phyloP scores from a whole-genome alignment of 2,113 vertebrate species.

The Hipposideros armiger region DNA sequence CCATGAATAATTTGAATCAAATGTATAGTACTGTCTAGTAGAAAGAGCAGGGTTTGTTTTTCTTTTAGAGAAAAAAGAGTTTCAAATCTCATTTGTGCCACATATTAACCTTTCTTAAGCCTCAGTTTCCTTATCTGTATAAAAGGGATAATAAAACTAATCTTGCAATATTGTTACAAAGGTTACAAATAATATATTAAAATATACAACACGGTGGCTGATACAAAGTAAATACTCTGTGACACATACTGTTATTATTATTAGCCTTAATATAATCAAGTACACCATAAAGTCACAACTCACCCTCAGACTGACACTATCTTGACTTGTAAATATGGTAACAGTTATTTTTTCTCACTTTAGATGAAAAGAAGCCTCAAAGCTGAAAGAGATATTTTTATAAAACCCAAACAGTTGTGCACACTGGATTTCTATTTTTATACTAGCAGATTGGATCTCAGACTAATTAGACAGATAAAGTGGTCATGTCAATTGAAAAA shows the following conservation, averaged over 20 bases:
- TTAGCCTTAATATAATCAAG: not conserved
- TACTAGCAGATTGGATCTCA: not conserved
- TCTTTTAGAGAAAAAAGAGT: not conserved
- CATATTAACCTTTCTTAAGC: not conserved
- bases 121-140: not conserved
- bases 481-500: not conserved
- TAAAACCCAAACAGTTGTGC: not conserved
- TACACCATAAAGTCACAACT: not conserved
- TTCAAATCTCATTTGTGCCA: not conserved
- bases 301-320: not conserved
- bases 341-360: not conserved
- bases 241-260: not conserved
- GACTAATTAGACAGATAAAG: not conserved
- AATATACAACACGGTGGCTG: not conserved
- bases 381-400: not conserved
- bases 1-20: not conserved
- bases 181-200: not conserved
- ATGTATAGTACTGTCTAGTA: not conserved
- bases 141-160: not conserved
- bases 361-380: not conserved
- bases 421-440: conserved; percentile 43
- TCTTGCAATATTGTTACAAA: not conserved
- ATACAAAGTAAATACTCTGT: not conserved
- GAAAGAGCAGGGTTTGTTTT: not conserved
- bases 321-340: not conserved